phyloP scores from a whole-genome alignment of 2,113 vertebrate species.

The Xenopus borealis region DNA sequence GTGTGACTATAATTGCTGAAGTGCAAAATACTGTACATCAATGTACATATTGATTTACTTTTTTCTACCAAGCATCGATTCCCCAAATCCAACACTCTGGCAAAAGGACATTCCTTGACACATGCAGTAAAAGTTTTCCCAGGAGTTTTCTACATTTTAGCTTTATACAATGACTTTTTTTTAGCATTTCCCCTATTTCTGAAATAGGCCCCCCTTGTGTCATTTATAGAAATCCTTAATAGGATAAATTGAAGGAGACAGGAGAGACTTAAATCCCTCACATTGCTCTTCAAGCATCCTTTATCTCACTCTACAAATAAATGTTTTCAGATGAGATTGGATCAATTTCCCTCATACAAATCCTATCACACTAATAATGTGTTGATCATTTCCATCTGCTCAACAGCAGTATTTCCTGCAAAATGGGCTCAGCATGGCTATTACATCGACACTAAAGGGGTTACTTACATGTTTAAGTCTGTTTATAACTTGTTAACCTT shows the following conservation, averaged over 20 bases:
- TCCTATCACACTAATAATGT: slow-evolving; percentile 9
- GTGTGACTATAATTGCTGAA: too few relatives aligned
- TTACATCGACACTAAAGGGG: slow-evolving; percentile 6
- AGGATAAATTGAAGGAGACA: slow-evolving; percentile 12
- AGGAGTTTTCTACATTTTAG: slow-evolving; percentile 4
- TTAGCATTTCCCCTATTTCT: background rate
- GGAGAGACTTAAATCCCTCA: slow-evolving; percentile 11
- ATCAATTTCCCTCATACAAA: slow-evolving; percentile 18
- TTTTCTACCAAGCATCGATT: too few relatives aligned
- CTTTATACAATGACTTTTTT: slow-evolving; percentile 1
- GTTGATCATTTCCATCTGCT: slow-evolving; percentile 29
- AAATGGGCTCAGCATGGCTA: slow-evolving; percentile 24
- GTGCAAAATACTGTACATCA: too few relatives aligned
- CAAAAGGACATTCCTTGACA: background rate
- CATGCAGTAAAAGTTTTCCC: slow-evolving; percentile 11
- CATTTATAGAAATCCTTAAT: background rate
- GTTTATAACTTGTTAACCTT: slow-evolving; percentile 21
- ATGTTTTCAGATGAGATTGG: slow-evolving; percentile 28
- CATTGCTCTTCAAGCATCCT: slow-evolving; percentile 10
- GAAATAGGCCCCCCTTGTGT: slow-evolving; percentile 1
- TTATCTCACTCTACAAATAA: slow-evolving; percentile 9
- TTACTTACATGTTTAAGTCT: slow-evolving; percentile 5
- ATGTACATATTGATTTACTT: too few relatives aligned
- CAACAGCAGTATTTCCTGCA: background rate
- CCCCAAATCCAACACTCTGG: background rate